phyloP scores from a whole-genome alignment of 1,140 invertebrate genomes.

The Phocides pigmalion region DNA sequence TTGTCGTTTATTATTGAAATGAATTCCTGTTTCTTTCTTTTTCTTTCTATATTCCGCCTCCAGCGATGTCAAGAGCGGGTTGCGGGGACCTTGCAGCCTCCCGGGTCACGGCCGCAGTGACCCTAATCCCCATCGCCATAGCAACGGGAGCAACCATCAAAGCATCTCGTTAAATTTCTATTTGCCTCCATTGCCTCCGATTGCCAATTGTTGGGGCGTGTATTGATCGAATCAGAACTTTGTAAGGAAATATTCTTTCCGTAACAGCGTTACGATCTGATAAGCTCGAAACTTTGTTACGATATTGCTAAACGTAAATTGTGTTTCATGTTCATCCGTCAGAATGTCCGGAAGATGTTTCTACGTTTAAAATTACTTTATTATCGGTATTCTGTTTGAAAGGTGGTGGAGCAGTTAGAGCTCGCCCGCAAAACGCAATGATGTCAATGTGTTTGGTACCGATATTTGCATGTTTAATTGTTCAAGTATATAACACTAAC shows the following conservation, averaged over 20 bases:
- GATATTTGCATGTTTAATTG: too few relatives aligned
- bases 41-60: too few relatives aligned
- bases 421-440: too few relatives aligned
- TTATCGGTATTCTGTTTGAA: too few relatives aligned
- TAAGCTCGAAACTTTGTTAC: background rate
- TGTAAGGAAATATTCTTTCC: background rate
- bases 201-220: background rate
- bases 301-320: background rate
- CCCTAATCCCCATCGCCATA: conserved; percentile 41
- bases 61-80: conserved; percentile 5
- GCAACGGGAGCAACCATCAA: conserved; percentile 30
- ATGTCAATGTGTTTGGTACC: too few relatives aligned
- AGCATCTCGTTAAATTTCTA: conserved; percentile 15
- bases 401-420: too few relatives aligned
- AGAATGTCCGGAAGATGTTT: too few relatives aligned
- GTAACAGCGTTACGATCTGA: background rate
- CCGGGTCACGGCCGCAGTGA: conserved; percentile 33
- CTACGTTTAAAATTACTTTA: too few relatives aligned
- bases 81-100: background rate
- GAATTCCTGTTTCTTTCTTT: too few relatives aligned
- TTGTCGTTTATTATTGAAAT: too few relatives aligned
- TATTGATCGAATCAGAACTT: background rate
- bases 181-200: background rate
- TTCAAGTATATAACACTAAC: too few relatives aligned
- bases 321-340: too few relatives aligned